These are phyloP conservation scores for Lonchura striata DNA, from an alignment of 2,113 vertebrate genomes.

Conservation along the genomic window DNA sequence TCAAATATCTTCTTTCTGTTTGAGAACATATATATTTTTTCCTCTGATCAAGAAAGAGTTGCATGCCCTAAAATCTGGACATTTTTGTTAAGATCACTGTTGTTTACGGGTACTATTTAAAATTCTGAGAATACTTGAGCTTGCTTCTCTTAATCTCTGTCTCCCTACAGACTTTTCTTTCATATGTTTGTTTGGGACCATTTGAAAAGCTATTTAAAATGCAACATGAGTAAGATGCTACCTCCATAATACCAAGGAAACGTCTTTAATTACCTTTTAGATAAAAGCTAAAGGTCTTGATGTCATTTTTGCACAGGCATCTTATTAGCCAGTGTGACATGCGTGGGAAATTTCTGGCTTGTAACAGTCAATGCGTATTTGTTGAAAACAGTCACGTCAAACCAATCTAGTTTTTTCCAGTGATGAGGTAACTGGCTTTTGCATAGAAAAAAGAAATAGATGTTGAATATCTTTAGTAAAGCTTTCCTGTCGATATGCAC, in stretches of 20 bases:
- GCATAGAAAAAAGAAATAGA: background rate
- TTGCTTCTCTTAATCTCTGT: background rate
- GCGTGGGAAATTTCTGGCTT: background rate
- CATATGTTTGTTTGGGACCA: background rate
- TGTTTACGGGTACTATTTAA: background rate
- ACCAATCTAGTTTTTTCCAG: background rate
- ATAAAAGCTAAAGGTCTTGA: background rate
- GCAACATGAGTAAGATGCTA: background rate
- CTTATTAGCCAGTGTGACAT: background rate
- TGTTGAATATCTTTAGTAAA: background rate
- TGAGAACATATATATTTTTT: background rate
- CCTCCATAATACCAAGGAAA: background rate
- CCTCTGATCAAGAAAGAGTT: background rate
- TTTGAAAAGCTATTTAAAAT: slow-evolving; percentile 23
- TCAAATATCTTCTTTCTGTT: background rate
- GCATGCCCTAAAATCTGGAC: background rate
- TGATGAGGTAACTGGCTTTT: background rate
- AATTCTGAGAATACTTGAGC: background rate
- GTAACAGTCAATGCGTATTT: background rate
- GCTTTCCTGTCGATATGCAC: background rate
- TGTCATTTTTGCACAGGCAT: background rate
- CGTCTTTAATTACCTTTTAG: background rate
- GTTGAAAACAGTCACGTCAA: background rate
- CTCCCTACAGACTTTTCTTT: background rate
- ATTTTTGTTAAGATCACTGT: background rate